Percentiles rank a stretch among this genome's conserved stretches.
Evolutionary conservation across 2,113 vertebrate species (phyloP).

Genomic region (Lontra canadensis): DNA sequence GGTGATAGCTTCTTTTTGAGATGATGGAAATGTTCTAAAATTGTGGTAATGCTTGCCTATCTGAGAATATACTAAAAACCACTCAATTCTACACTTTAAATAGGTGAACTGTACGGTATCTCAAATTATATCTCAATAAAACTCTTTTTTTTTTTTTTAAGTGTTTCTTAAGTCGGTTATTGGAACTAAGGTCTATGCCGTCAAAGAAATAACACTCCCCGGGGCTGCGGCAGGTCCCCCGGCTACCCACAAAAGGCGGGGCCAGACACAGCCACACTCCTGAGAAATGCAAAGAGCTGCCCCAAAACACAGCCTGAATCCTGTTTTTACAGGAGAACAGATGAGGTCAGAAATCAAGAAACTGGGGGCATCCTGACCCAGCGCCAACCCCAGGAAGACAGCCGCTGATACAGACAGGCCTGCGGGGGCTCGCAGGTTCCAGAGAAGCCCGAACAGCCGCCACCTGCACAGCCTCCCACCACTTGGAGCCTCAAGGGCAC

Average conservation of each 20-base stretch:
- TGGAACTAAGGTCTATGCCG: neutral
- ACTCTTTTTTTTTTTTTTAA: neutral
- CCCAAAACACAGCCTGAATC: neutral
- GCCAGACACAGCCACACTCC: neutral
- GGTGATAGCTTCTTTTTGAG: neutral
- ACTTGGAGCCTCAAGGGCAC: neutral
- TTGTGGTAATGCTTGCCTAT: neutral
- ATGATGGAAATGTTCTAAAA: neutral
- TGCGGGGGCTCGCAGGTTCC: neutral
- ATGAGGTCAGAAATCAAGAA: neutral
- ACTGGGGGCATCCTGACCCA: no score
- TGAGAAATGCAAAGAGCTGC: neutral
- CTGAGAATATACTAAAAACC: neutral
- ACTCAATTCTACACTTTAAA: neutral
- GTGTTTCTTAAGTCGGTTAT: neutral
- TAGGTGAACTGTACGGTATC: neutral
- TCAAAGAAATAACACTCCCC: neutral
- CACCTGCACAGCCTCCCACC: neutral
- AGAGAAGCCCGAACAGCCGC: accelerated
- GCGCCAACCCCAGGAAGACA: neutral
- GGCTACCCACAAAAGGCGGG: neutral
- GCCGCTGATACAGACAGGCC: neutral
- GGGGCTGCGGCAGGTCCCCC: no score
- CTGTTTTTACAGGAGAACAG: neutral
- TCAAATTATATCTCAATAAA: neutral